These are phyloP conservation scores for Eulemur mongoz DNA, from an alignment of 2,797 vertebrate species.

Conservation along the genomic window DNA sequence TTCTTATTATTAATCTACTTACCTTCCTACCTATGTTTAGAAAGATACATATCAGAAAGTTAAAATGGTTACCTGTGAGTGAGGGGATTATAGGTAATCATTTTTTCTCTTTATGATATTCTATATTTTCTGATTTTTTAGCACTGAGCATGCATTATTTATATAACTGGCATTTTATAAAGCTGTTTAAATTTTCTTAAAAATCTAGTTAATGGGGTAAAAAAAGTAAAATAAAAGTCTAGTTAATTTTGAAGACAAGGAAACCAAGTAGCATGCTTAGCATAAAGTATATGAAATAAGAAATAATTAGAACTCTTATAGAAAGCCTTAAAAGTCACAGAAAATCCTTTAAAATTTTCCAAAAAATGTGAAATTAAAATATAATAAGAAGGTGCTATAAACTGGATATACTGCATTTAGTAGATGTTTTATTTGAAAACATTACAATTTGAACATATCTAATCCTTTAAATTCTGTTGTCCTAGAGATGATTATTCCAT, in stretches of 20 bases:
- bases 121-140: slow-evolving; percentile 14
- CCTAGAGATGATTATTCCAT: neutral
- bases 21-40: neutral
- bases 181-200: neutral
- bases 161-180: neutral
- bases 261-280: neutral
- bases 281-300: neutral
- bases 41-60: neutral
- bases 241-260: neutral
- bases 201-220: neutral
- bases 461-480: neutral
- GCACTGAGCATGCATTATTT: neutral
- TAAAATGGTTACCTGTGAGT: neutral
- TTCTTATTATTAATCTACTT: neutral
- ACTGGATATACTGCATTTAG: neutral
- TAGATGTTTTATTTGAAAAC: neutral
- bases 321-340: slow-evolving; percentile 4
- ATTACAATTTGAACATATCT: neutral
- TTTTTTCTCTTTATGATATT: neutral
- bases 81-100: neutral
- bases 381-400: neutral
- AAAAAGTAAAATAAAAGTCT: neutral
- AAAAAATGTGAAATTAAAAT: neutral
- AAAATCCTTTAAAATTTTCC: neutral
- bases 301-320: neutral